phyloP scores from a whole-genome alignment of 1,140 invertebrate genomes.

The Pseudomyrmex concolor region DNA sequence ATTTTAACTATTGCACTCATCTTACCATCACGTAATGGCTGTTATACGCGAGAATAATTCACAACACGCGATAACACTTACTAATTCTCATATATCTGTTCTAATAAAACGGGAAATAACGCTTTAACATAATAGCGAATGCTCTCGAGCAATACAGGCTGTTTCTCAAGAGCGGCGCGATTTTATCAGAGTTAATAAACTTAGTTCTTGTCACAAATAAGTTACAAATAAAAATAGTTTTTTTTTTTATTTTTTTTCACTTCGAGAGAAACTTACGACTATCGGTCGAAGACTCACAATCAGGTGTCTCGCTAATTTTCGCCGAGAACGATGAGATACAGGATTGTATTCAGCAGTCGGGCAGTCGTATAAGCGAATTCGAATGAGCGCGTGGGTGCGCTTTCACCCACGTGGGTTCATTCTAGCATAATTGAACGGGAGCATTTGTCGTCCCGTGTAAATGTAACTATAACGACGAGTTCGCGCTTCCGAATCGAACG shows the following conservation, averaged over 20 bases:
- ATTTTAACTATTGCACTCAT: conserved; percentile 32
- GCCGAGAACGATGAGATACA: neutral
- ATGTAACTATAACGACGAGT: conserved; percentile 70
- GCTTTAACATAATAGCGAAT: neutral
- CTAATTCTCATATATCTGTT: conserved; percentile 29
- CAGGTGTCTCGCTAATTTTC: conserved; percentile 22
- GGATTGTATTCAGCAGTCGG: neutral
- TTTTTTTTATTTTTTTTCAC: neutral
- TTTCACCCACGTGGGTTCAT: conserved; percentile 62
- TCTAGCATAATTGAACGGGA: conserved; percentile 4
- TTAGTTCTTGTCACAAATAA: too few relatives aligned
- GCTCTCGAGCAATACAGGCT: neutral
- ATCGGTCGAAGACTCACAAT: neutral
- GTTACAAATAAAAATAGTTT: too few relatives aligned
- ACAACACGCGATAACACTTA: conserved; percentile 13
- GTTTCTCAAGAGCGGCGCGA: neutral
- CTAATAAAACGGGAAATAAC: conserved; percentile 20
- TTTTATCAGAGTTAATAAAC: conserved; percentile 7
- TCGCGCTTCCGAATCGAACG: conserved; percentile 42
- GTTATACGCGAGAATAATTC: conserved; percentile 36
- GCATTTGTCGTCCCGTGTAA: conserved; percentile 73
- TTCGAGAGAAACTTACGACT: neutral
- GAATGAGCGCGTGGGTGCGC: conserved; percentile 67
- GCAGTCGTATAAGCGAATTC: conserved; percentile 26
- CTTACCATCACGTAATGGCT: conserved; percentile 29